Percentiles rank a stretch among this genome's conserved stretches.
phyloP scores from a whole-genome alignment of 2,888 invertebrate genomes.

The Xanthia togata region DNA sequence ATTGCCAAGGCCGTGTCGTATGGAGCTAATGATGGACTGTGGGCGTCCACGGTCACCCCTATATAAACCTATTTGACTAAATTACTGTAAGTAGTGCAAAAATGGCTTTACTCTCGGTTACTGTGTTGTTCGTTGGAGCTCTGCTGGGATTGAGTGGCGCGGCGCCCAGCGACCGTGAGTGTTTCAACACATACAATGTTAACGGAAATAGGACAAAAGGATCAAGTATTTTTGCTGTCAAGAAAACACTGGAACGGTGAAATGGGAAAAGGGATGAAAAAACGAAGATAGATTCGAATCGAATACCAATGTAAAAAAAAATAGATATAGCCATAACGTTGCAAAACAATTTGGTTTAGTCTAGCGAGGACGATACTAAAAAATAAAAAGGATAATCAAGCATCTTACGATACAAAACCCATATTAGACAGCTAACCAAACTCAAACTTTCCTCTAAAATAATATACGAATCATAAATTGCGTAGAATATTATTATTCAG shows the following conservation, averaged over 20 bases:
- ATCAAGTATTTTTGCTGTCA: slow-evolving; percentile 31
- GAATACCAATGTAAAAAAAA: neutral
- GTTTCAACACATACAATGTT: slow-evolving; percentile 39
- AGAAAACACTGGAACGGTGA: slow-evolving; percentile 14
- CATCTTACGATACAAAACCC: neutral
- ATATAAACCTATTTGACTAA: slow-evolving; percentile 84
- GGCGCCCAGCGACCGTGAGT: slow-evolving; percentile 83
- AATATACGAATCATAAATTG: slow-evolving; percentile 41
- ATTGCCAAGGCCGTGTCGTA: slow-evolving; percentile 83
- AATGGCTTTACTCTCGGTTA: slow-evolving; percentile 78
- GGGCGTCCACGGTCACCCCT: slow-evolving; percentile 83
- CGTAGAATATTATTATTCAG: slow-evolving; percentile 63
- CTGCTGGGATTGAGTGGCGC: slow-evolving; percentile 71
- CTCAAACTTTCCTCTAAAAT: slow-evolving; percentile 11
- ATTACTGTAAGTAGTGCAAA: slow-evolving; percentile 78
- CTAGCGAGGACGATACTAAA: neutral
- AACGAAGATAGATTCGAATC: slow-evolving; percentile 3
- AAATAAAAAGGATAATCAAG: neutral
- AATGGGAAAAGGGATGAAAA: slow-evolving; percentile 20
- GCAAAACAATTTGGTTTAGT: neutral
- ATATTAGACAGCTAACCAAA: neutral
- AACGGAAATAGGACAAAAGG: slow-evolving; percentile 26
- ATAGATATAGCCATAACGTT: neutral
- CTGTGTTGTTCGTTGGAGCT: slow-evolving; percentile 73
- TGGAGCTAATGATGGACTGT: slow-evolving; percentile 81